These are phyloP conservation scores for Epinephelus malabaricus DNA, from an alignment of 2,797 vertebrate species.

Conservation along the genomic window DNA sequence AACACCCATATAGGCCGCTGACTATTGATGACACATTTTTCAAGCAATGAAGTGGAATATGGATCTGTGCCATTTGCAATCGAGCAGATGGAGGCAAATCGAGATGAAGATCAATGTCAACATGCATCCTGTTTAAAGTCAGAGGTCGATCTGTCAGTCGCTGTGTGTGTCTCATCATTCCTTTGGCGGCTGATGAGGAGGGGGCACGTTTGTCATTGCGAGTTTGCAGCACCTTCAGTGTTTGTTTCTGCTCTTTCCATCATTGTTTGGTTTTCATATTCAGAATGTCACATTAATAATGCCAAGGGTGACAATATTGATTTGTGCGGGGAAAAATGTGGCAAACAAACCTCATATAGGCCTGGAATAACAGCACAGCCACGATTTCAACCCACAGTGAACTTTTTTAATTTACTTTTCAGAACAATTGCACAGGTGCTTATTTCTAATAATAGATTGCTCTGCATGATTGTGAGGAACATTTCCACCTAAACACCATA, in stretches of 20 bases:
- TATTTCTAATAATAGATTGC: not conserved
- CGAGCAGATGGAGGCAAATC: conserved; percentile 8
- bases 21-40: conserved; percentile 4
- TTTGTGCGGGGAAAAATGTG: conserved; percentile 20
- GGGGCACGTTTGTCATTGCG: not conserved
- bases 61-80: not conserved
- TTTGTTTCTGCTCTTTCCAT: conserved; percentile 16
- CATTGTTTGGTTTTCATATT: conserved; percentile 40
- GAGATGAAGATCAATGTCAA: conserved; percentile 14
- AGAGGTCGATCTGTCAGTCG: not conserved
- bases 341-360: not conserved
- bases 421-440: not conserved
- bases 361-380: not conserved
- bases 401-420: not conserved
- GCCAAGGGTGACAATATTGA: conserved; percentile 15
- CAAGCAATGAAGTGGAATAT: conserved; percentile 10
- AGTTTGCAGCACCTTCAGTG: conserved; percentile 4
- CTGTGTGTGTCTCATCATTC: not conserved
- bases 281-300: conserved; percentile 41
- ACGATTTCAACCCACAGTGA: not conserved
- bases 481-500: not conserved
- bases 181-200: not conserved
- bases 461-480: not conserved
- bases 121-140: conserved; percentile 15
- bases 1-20: not conserved